A percentile compares a stretch with the other conserved stretches of the same genome.
phyloP scores from a whole-genome alignment of 2,113 vertebrate species.

The Fulica atra region DNA sequence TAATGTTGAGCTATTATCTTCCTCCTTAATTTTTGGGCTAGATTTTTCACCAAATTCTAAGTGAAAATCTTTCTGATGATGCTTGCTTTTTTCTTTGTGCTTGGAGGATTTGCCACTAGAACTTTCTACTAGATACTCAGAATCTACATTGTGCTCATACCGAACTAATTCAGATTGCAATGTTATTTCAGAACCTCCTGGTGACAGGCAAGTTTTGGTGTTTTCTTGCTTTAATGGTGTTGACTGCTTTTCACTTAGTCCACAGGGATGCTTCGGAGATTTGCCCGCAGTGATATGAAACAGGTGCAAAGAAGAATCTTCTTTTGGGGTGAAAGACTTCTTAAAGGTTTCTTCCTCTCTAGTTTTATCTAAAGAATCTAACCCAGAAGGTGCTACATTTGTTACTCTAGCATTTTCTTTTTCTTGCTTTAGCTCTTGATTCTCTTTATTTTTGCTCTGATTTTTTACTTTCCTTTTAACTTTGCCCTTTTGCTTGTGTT shows the following conservation, averaged over 20 bases:
- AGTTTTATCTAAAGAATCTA: constrained; percentile 87
- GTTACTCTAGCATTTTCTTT: constrained; percentile 90
- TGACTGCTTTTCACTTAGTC: constrained; percentile 89
- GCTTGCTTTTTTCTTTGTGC: constrained; percentile 96
- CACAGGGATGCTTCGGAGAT: constrained; percentile 91
- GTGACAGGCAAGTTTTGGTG: constrained; percentile 86
- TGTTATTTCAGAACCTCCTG: constrained; percentile 82
- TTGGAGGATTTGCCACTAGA: constrained; percentile 92
- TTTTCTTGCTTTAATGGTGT: constrained; percentile 94
- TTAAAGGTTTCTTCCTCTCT: constrained; percentile 93
- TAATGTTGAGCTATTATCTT: constrained; percentile 81
- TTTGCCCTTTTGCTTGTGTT: constrained; percentile 95
- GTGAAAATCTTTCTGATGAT: constrained; percentile 89
- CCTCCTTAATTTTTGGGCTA: constrained; percentile 86
- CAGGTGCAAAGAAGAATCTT: constrained; percentile 93
- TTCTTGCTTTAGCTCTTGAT: constrained; percentile 89
- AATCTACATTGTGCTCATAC: constrained; percentile 88
- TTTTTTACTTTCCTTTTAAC: constrained; percentile 95
- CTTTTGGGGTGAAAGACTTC: constrained; percentile 95
- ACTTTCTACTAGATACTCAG: constrained; percentile 89
- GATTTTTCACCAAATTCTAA: constrained; percentile 85
- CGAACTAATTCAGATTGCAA: constrained; percentile 83
- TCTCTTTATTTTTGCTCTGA: constrained; percentile 98
- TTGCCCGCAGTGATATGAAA: constrained; percentile 92
- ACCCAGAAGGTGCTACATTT: constrained; percentile 75